These are phyloP conservation scores for Dilophus febrilis DNA, from an alignment of 2,888 invertebrate genomes.

Conservation along the genomic window DNA sequence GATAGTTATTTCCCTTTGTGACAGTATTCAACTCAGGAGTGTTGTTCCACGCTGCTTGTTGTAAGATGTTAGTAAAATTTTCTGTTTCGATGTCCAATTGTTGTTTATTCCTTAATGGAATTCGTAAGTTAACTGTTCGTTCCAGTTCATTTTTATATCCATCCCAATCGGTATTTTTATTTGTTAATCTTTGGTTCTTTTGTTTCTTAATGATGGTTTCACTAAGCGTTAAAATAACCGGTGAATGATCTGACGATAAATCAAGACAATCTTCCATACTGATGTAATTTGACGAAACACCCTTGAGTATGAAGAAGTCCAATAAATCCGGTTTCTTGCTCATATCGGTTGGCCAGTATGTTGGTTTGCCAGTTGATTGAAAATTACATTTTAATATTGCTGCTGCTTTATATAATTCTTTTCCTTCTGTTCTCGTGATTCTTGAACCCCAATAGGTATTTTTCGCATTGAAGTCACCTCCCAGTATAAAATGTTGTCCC, in stretches of 20 bases:
- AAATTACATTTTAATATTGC: neutral
- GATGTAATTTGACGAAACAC: neutral
- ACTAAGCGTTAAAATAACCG: conserved; percentile 11
- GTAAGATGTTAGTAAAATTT: conserved; percentile 8
- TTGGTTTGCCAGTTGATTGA: neutral
- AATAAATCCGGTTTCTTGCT: neutral
- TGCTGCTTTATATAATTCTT: neutral
- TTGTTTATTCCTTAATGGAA: conserved; percentile 8
- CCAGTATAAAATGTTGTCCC: no score
- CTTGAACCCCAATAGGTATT: neutral
- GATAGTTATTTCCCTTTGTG: neutral
- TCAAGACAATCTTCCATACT: conserved; percentile 9
- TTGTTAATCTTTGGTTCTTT: conserved; percentile 7
- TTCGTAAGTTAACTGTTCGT: conserved; percentile 7
- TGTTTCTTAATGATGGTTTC: conserved; percentile 9
- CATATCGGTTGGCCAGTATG: neutral
- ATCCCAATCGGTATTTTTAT: conserved; percentile 8
- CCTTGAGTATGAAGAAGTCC: neutral
- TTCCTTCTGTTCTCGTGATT: neutral
- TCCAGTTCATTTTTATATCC: conserved; percentile 4
- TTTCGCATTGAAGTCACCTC: no score
- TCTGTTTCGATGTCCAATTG: conserved; percentile 11
- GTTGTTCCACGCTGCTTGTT: conserved; percentile 8
- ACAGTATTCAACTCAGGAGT: neutral
- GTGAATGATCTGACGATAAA: conserved; percentile 14